Evolutionary conservation across 2,797 vertebrate genomes (phyloP), one percentile per base, ranked within the genome.

Genomic region (Eidolon dupreanum): DNA sequence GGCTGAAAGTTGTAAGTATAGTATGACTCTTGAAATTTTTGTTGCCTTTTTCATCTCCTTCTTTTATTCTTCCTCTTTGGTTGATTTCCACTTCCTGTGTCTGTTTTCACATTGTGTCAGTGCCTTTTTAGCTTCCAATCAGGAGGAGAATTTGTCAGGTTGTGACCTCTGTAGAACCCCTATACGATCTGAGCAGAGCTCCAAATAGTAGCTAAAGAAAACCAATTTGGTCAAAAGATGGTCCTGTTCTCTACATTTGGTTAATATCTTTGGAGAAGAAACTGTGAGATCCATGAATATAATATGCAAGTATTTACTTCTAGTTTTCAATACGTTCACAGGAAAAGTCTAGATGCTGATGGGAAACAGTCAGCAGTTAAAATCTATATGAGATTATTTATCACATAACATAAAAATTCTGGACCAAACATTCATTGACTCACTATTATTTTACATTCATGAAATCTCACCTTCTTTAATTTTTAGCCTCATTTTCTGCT

Each of bases 1-100:
- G 99, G 99, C 99, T 98, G 99, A 99, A 99, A 99, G 99, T 99
- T 99, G 99, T 99, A 98, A 99, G 99, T 99, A 98, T 94, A 96
- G 98, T 96, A 97, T 96, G 92, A 97, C 88, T 41, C 91, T 94
- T 92, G 71, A 92, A 94, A 71, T 79, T 96, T 31, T 70, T 63
- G 38, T 53, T 93, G 68, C 84, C 41, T 84, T 11, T 94, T 61
- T 87, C 24, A 11, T 71, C 96, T 97, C 85, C 96, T 92, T 97
- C 93, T 59, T 96, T 97, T 55, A 31, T 98, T 95, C 97, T 86
- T 97, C 97, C 73, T 49, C 96, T 97, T 51, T 83, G 97, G 85
- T 97, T 96, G 53, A 88, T 98, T 78, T 98, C 77, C 6, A 0
- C 94, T 84, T 96, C 74, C 81, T 46, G 90, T 88, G 82, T 94